phyloP scores from a whole-genome alignment of 2,113 vertebrate species.

The Melanerpes aurifrons region DNA sequence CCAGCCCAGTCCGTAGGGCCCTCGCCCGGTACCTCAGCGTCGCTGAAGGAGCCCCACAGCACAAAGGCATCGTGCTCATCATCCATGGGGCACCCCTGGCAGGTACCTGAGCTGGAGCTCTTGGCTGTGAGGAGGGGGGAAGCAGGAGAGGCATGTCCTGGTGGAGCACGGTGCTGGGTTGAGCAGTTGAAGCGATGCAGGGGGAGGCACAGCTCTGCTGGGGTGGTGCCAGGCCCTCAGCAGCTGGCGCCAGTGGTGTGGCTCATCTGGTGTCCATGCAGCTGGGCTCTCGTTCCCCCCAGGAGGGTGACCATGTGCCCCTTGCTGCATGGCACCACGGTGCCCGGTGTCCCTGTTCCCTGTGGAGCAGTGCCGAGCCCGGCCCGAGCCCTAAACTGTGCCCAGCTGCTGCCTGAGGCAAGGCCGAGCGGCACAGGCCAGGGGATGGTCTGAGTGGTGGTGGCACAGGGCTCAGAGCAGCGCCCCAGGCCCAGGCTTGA shows the following conservation, averaged over 20 bases:
- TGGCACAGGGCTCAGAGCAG: not conserved
- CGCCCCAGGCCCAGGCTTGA: not conserved
- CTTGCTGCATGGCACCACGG: no score
- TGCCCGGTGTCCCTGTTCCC: rapidly evolving
- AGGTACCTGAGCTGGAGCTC: constrained; percentile 70
- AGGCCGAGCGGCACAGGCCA: not conserved
- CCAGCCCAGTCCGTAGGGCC: constrained; percentile 77
- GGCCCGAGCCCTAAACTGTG: not conserved
- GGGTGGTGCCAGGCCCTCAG: not conserved
- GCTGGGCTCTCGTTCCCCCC: not conserved
- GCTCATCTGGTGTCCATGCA: not conserved
- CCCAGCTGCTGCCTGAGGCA: not conserved
- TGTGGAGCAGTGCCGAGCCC: not conserved
- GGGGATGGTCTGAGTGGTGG: not conserved
- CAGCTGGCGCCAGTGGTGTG: not conserved
- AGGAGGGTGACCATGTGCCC: rapidly evolving
- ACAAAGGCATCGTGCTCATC: constrained; percentile 75
- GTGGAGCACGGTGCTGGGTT: not conserved
- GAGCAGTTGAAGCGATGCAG: not conserved
- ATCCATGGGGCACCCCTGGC: constrained; percentile 85
- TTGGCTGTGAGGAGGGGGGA: not conserved
- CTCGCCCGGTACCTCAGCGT: constrained; percentile 77
- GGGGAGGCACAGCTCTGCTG: not conserved
- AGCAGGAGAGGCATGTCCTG: not conserved
- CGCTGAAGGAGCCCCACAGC: constrained; percentile 72